Evolutionary conservation across 2,797 vertebrate species (phyloP), one percentile per base, ranked within the genome.

Genomic region (Botia kubotai): DNA sequence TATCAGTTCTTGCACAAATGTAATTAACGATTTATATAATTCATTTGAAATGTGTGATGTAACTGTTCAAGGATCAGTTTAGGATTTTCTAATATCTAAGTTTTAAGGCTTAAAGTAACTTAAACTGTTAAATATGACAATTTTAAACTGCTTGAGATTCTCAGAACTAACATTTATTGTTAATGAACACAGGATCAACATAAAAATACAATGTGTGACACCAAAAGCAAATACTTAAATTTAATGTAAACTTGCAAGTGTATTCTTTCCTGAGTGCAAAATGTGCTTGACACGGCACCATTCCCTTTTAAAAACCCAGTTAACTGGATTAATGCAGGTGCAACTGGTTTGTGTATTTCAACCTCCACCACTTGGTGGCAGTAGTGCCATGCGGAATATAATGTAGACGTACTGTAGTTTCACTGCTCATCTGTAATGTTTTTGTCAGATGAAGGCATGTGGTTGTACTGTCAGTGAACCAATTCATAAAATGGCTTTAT

Each of bases 341-440:
- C 21, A n/a, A 58, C 19, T 17, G 19, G 50, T 33, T 39, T 26
- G 17, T 7, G n/a, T 16, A 17, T 74, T 69, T 4, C 17, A 0
- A 8, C 72, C 1, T 1, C 19, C 21, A 39, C 79, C 85, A 72
- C 82, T 70, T 58, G 82, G 23, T 80, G 82, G 79, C 82, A 82
- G 67, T 72, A 84, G 39, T 74, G 69, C 48, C 36, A 39, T 63
- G 8, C n/a, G 13, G 52, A 72, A 16, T 36, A 21, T 0, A 0
- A 29, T 2, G 6, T 57, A 11, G 33, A 14, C 2, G 4, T 10
- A 2, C 53, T 77, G 16, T 48, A 4, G 13, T 16, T 11, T 6
- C 17, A 2, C 6, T 16, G 53, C 53, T 78, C 23, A 33, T 78
- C 53, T 78, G 76, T 21, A 29, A 6, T 46, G 66, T 14, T 69